Evolutionary conservation across 2,113 vertebrate species (phyloP), one percentile per base, ranked within the genome.

Genomic region (Mola mola): DNA sequence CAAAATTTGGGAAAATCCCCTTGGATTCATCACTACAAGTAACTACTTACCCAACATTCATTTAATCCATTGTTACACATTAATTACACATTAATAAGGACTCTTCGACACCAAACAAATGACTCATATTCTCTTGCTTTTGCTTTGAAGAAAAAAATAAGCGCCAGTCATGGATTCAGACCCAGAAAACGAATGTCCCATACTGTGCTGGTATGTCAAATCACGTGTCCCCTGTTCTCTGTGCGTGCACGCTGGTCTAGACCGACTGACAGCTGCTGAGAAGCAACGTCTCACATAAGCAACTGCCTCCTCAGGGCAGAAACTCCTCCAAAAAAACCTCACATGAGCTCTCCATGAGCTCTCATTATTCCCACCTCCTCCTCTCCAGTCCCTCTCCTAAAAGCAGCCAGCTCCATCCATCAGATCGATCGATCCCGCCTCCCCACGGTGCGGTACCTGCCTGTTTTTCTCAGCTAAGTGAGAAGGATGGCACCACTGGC

Each of bases 391-490:
- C n/a, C 29, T n/a, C 66, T 68, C 38, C 25, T 58, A 38, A 70
- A 79, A 73, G 49, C 65, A 57, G 41, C 62, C 71, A 66, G 68
- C 49, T 73, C 78, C 74, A 88, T 90, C 87, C 75, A 84, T 86
- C 87, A 86, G 47, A 31, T 53, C 66, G 51, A 90, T 89, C 50
- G 86, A 89, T 89, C 79, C 56, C 21, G 48, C 66, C 81, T 58
- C 60, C 58, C 58, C 75, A 28, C 38, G 43, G 44, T 63, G 73
- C 70, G 81, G 70, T 81, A 82, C 71, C 78, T 85, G 79, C 85
- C 81, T 81, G 61, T 77, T 84, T 72, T 58, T 74, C 15, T 70
- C 72, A 71, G n/a, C 72, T 85, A 90, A 89, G 79, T 82, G 76
- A 66, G 78, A 82, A 77, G 51, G 71, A 86, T 83, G 81, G 79